Base-by-base conservation (phyloP, 2,888 invertebrate genomes). In the Mythimna albipuncta region DNA sequence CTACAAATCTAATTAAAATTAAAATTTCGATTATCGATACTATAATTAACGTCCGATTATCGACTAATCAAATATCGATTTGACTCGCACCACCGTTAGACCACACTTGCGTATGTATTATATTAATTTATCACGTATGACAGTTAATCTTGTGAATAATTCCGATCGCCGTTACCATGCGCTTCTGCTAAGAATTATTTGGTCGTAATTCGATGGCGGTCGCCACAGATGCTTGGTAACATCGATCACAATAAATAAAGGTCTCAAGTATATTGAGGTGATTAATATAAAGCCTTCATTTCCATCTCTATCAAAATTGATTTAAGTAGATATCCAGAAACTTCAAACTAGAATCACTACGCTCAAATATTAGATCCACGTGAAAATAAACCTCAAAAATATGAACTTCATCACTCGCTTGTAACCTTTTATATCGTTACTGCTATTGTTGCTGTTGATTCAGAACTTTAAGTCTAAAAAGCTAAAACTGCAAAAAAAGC, bases 41-140 rank as follows among this genome's bases (percentile, higher is more conserved):
- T 75, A 80, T 86, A 85, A 89, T 88, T 87, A 89, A 76, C 69
- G 79, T 81, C 84, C 80, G 82, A 86, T 86, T 86, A 73, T 79
- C 79, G 78, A 80, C 87, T 88, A 89, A 90, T 90, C 89, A 90
- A 90, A 91, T 91, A 90, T 89, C 90, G 88, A 90, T 90, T 89
- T 87, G 81, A 85, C 73, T 82, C 70, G 68, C 72, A 76, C 64
- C 69, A 70, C 79, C 84, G 84, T 75, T 81, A 85, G 92, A 91
- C 92, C 91, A 90, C 92, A 91, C 90, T 83, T 85, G 84, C 74
- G 72, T 73, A 69, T 65, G 64, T 81, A 81, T 81, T 81, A 84
- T 85, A 86, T 85, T 85, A 87, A 91, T 91, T 87, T 87, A 91
- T 92, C 91, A 89, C 85, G 44, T 81, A 75, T 88, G 88, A 88